Evolutionary conservation across 1,140 invertebrate species (phyloP).

Genomic region (Bombus affinis): DNA sequence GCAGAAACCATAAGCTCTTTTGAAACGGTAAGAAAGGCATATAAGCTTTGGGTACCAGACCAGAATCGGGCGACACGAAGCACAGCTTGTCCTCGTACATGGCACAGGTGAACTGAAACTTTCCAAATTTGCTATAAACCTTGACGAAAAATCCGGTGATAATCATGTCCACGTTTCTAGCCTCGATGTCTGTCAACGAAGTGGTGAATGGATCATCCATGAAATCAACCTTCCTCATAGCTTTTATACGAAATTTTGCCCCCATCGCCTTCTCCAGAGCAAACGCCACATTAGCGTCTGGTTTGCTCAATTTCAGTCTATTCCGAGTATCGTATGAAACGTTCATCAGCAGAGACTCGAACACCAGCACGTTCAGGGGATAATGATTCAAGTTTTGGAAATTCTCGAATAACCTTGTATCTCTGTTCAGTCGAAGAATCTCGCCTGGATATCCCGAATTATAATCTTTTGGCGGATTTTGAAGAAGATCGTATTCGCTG

Average conservation of each 20-base stretch:
- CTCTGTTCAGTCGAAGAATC: not conserved
- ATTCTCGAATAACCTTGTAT: slow-evolving; percentile 55
- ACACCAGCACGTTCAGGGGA: slow-evolving; percentile 61
- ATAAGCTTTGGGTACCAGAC: slow-evolving; percentile 62
- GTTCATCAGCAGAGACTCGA: slow-evolving; percentile 62
- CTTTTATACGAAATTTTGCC: slow-evolving; percentile 52
- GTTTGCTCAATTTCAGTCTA: not conserved
- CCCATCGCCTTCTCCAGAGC: slow-evolving; percentile 58
- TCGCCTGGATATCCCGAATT: too few species aligned
- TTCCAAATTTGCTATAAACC: slow-evolving; percentile 33
- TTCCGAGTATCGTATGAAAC: slow-evolving; percentile 10
- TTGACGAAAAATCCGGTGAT: slow-evolving; percentile 68
- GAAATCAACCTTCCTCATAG: not conserved
- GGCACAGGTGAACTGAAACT: slow-evolving; percentile 57
- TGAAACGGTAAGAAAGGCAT: slow-evolving; percentile 71
- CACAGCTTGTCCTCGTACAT: slow-evolving; percentile 68
- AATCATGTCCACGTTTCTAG: slow-evolving; percentile 54
- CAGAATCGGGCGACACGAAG: slow-evolving; percentile 60
- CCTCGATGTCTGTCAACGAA: slow-evolving; percentile 53
- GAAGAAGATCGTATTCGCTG: not conserved
- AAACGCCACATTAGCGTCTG: slow-evolving; percentile 56
- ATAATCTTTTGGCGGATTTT: not conserved
- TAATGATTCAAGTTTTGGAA: slow-evolving; percentile 68
- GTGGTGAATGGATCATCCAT: slow-evolving; percentile 58
- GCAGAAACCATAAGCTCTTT: slow-evolving; percentile 50